Conservation (phyloP, 2,888 invertebrate species). For the Lepidochrysops patricia region DNA sequence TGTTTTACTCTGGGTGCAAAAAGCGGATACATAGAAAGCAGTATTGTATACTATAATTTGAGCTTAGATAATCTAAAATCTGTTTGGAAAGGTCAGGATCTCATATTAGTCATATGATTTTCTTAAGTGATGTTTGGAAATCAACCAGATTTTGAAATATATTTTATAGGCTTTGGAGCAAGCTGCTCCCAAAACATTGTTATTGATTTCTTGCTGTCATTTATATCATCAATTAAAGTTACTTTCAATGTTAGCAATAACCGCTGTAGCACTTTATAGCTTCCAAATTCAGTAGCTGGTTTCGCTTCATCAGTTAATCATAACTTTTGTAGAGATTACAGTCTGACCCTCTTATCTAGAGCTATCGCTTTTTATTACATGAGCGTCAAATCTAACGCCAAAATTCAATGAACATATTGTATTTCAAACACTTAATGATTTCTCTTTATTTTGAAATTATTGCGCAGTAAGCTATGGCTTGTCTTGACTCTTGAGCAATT, state of each 20-base stretch:
- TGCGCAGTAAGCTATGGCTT: neutral
- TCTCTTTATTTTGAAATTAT: slow-evolving; percentile 2
- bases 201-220: neutral
- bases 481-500: neutral
- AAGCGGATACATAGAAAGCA: neutral
- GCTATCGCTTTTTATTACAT: neutral
- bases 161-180: neutral
- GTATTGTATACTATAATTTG: neutral
- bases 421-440: neutral
- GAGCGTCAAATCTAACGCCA: neutral
- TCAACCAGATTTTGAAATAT: neutral
- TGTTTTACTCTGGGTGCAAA: neutral
- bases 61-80: neutral
- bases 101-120: neutral
- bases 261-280: neutral
- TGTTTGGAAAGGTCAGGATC: neutral
- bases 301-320: neutral
- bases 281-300: neutral
- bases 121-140: neutral
- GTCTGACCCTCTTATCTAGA: neutral
- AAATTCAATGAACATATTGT: neutral
- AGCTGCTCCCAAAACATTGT: neutral
- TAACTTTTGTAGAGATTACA: neutral
- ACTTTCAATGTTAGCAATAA: neutral
- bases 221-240: neutral